A percentile compares a stretch with the other conserved stretches of the same genome.
Evolutionary conservation across 2,888 invertebrate genomes (phyloP).

Genomic region (Drosophila leonis): DNA sequence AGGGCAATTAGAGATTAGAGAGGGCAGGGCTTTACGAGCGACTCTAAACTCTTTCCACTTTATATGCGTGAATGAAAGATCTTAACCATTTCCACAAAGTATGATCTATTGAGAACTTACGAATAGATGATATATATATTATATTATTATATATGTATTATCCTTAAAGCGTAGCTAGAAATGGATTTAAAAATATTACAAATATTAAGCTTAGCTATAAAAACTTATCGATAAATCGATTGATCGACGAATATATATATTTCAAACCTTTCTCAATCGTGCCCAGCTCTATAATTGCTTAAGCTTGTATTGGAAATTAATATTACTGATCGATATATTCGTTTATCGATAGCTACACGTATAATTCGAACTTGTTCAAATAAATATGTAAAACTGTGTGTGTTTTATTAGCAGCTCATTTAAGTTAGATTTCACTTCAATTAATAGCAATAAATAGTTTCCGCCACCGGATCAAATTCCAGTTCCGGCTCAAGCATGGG

Average conservation of each 20-base stretch:
- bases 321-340: conserved; percentile 24
- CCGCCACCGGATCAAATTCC: conserved; percentile 2
- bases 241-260: not conserved
- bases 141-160: not conserved
- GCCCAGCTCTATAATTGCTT: not conserved
- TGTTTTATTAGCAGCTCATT: conserved; percentile 35
- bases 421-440: conserved; percentile 50
- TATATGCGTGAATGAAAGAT: not conserved
- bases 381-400: conserved; percentile 39
- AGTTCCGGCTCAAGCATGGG: not conserved
- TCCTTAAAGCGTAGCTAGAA: not conserved
- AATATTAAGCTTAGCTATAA: not conserved
- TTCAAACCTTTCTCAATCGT: not conserved
- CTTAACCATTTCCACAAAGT: not conserved
- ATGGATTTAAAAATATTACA: not conserved
- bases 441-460: conserved; percentile 60
- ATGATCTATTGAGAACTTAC: not conserved
- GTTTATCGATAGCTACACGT: conserved; percentile 28
- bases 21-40: not conserved
- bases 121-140: not conserved
- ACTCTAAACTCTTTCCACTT: not conserved
- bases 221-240: not conserved
- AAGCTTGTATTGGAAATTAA: not conserved
- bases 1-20: not conserved
- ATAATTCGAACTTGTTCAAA: conserved; percentile 33